Base-by-base conservation (phyloP, 2,797 vertebrate genomes). In the Oceanodroma leucorhoa region DNA sequence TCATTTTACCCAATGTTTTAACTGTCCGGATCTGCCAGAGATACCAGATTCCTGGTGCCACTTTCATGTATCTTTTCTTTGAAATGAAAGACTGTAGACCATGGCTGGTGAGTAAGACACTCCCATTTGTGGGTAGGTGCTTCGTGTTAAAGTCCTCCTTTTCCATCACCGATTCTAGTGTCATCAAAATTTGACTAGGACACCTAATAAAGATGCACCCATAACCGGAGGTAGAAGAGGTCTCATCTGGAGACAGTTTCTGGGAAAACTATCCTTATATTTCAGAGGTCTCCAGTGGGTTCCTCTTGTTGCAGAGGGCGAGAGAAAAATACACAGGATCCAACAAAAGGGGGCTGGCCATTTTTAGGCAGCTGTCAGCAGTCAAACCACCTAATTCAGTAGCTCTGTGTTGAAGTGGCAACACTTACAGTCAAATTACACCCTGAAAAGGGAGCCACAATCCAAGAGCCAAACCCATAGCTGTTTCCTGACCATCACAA, bases 341-440 rank as follows among this genome's bases (percentile, higher is more conserved):
- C 26, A 67, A 1, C 1, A 1, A 61, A 61, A 55, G 26, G 19
- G 18, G 6, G 10, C 5, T 43, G 62, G 41, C 4, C n/a, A 7
- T 41, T 76, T 83, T 43, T 48, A 14, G 34, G 64, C 15, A 61
- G 55, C 41, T 24, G 18, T 27, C 36, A 17, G 17, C 53, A 67
- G 57, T n/a, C 40, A 75, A 66, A 67, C 30, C 11, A 30, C 14
- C 38, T 61, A 34, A 46, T 46, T 34, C 61, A 46, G 45, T 21
- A 46, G 24, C 58, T 65, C 51, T 43, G 26, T 9, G 22, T 32
- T 17, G 76, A 57, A 64, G 32, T 4, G 19, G 36, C 32, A 57
- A 50, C 14, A 14, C 32, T 27, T 64, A 48, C 0, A 43, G 36
- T 15, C 50, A 46, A 46, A 46, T 23, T 23, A 46, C 21, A 43